Percentiles rank a stretch among this genome's conserved stretches.
Conservation (phyloP, 2,888 invertebrate species). For the Cheilosia vulpina region DNA sequence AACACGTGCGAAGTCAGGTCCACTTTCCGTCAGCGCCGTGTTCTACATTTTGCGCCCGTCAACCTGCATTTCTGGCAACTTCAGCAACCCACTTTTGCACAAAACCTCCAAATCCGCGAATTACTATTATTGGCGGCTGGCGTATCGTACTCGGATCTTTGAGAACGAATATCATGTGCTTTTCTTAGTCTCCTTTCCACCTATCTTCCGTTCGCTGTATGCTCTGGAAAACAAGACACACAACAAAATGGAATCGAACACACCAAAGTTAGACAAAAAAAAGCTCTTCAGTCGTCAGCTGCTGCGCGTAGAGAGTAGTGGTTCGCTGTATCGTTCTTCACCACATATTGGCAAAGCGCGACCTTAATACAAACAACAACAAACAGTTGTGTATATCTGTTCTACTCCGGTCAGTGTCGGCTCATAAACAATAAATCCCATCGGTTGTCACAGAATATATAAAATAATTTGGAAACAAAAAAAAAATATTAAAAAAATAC, state of each 20-base stretch:
- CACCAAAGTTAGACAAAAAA: constrained; percentile 75
- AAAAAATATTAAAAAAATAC: no score
- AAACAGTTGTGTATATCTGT: constrained; percentile 12
- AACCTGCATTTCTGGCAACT: constrained; percentile 48
- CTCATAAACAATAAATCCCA: background rate
- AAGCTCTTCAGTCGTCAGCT: constrained; percentile 83
- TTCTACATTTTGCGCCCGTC: background rate
- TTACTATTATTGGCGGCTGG: constrained; percentile 13
- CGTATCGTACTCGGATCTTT: constrained; percentile 33
- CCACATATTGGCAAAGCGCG: constrained; percentile 36
- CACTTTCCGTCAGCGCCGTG: background rate
- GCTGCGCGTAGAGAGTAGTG: constrained; percentile 82
- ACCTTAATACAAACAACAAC: constrained; percentile 51
- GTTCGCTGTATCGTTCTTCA: constrained; percentile 50
- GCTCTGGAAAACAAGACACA: constrained; percentile 49
- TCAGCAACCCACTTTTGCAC: constrained; percentile 41
- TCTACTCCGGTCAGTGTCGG: constrained; percentile 4
- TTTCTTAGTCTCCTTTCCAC: constrained; percentile 36
- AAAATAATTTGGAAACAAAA: background rate
- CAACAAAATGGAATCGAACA: constrained; percentile 39
- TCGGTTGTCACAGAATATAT: background rate
- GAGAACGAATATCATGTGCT: constrained; percentile 64
- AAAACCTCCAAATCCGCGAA: constrained; percentile 50
- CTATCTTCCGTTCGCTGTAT: background rate
- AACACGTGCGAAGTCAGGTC: background rate